These are phyloP conservation scores for Xerus inauris DNA, from an alignment of 2,113 vertebrate genomes.

Conservation along the genomic window DNA sequence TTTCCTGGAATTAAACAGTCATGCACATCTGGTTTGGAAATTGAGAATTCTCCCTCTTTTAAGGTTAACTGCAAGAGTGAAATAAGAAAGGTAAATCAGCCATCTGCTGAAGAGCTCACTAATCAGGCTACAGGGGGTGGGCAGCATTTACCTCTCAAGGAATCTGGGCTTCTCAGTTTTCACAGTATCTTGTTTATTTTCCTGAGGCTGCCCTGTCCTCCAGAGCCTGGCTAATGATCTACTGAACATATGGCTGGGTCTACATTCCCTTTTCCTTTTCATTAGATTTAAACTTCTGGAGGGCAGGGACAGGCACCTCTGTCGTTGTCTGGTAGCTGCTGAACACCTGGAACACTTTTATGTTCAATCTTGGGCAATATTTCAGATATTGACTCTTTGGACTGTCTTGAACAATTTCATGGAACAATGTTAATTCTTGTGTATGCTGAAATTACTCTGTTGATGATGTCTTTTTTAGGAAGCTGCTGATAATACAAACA, in stretches of 20 bases:
- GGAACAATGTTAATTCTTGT: not conserved
- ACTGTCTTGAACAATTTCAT: not conserved
- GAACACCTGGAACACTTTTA: conserved; percentile 23
- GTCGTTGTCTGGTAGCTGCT: not conserved
- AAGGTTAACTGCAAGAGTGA: conserved; percentile 51
- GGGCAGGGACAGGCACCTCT: not conserved
- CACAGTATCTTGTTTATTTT: conserved; percentile 36
- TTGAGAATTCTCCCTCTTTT: conserved; percentile 46
- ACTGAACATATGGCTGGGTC: not conserved
- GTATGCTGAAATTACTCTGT: not conserved
- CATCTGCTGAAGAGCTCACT: conserved; percentile 64
- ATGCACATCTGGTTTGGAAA: conserved; percentile 68
- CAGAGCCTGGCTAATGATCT: conserved; percentile 53
- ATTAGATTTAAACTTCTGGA: conserved; percentile 17
- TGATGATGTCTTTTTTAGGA: not conserved
- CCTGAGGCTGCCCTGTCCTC: not conserved
- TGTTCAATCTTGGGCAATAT: not conserved
- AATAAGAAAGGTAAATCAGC: conserved; percentile 61
- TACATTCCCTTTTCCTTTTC: conserved; percentile 23
- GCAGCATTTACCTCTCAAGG: conserved; percentile 22
- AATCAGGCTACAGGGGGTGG: not conserved
- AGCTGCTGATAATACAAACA: not conserved
- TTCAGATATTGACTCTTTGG: not conserved
- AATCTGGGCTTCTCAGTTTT: conserved; percentile 47
- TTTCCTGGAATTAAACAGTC: conserved; percentile 61